Percentiles rank a stretch among this genome's conserved stretches.
Evolutionary conservation across 2,888 invertebrate species (phyloP).

Genomic region (Melikaiella ostensackeni): DNA sequence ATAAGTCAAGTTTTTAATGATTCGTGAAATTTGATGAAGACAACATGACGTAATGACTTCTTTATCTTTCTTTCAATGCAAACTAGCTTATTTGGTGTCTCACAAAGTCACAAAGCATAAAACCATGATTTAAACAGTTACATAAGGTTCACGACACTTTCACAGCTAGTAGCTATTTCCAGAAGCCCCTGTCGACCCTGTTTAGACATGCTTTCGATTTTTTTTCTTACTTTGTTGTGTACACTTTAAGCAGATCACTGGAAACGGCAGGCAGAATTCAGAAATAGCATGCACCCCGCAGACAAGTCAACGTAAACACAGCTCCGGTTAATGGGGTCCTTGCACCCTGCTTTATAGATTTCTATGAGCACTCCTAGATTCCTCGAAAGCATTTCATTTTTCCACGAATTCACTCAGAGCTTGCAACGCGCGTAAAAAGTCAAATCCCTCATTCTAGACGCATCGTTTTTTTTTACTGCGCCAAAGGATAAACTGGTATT

Average conservation of each 20-base stretch:
- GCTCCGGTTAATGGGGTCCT: constrained; percentile 33
- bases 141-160: constrained; percentile 9
- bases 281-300: constrained; percentile 27
- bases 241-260: constrained; percentile 34
- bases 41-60: background rate
- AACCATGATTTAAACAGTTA: constrained; percentile 18
- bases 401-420: background rate
- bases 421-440: background rate
- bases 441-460: background rate
- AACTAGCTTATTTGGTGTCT: background rate
- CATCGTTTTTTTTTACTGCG: too few species aligned
- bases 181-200: constrained; percentile 22
- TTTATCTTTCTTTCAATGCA: background rate
- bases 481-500: background rate
- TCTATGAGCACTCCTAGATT: constrained; percentile 1
- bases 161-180: constrained; percentile 11
- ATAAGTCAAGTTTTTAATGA: background rate
- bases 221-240: constrained; percentile 20
- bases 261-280: constrained; percentile 26
- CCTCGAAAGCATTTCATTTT: background rate
- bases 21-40: background rate
- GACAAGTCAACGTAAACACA: constrained; percentile 28
- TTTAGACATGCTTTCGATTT: constrained; percentile 24
- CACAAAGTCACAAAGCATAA: background rate
- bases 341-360: constrained; percentile 33